A percentile compares a stretch with the other conserved stretches of the same genome.
These are phyloP conservation scores for Paelopatides confundens DNA, from an alignment of 53 echinoderm and acorn worm species.

Conservation along the genomic window DNA sequence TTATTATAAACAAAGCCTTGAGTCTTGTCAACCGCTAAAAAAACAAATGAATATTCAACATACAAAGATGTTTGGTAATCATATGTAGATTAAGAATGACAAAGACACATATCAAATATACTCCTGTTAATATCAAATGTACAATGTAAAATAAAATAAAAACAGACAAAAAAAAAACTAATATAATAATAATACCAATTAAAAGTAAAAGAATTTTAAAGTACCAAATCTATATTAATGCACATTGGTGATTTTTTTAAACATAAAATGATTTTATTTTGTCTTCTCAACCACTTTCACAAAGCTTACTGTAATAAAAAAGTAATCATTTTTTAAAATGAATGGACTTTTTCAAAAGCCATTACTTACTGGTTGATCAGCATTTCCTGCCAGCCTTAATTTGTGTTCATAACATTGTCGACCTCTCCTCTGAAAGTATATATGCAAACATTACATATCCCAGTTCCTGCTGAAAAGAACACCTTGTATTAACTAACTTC, in stretches of 20 bases:
- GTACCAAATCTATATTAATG: background rate
- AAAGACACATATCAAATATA: background rate
- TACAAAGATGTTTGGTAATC: background rate
- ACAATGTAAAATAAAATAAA: background rate
- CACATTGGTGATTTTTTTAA: background rate
- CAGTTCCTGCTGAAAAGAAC: no score
- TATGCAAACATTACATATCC: no score
- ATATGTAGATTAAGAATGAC: background rate
- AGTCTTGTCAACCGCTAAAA: background rate
- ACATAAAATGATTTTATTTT: background rate
- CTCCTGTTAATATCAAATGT: background rate
- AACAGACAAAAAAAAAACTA: background rate
- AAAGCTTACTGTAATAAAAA: no score
- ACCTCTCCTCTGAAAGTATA: no score
- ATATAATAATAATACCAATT: background rate
- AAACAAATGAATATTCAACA: background rate
- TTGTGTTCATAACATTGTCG: no score
- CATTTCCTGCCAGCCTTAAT: no score
- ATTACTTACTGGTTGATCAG: no score
- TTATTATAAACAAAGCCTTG: background rate
- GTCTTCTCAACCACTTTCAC: background rate
- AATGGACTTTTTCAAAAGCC: no score
- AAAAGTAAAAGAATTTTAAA: background rate
- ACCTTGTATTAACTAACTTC: no score
- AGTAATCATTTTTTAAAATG: no score